Percentiles rank a stretch among this genome's conserved stretches.
Evolutionary conservation across 1,140 invertebrate species (phyloP).

Genomic region (Cephus cinctus): DNA sequence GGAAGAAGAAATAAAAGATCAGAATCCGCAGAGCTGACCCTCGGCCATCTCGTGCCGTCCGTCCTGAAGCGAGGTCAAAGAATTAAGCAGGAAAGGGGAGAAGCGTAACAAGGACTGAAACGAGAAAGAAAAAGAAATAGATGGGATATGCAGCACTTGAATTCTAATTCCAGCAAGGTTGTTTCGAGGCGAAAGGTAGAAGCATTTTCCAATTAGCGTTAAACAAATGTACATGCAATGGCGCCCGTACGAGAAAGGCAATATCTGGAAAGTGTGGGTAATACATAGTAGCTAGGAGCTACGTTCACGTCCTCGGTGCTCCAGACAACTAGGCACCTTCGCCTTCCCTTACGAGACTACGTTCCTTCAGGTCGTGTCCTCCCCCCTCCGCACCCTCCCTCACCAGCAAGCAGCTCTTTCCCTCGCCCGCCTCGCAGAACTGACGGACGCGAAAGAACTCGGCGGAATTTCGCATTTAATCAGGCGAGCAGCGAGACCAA

Average conservation of each 20-base stretch:
- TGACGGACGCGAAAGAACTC: slow-evolving; percentile 34
- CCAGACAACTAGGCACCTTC: too few species aligned
- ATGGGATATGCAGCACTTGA: slow-evolving; percentile 4
- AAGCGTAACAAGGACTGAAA: slow-evolving; percentile 1
- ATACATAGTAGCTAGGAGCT: too few species aligned
- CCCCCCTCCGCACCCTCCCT: too few species aligned
- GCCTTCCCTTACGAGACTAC: too few species aligned
- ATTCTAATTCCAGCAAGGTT: slow-evolving; percentile 13
- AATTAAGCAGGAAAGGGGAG: slow-evolving; percentile 15
- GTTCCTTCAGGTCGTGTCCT: too few species aligned
- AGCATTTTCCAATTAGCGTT: slow-evolving; percentile 43
- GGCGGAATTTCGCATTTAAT: slow-evolving; percentile 45
- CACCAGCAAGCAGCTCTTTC: too few species aligned
- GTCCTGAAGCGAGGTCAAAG: slow-evolving; percentile 8
- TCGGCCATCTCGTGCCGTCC: neutral
- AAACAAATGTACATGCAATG: slow-evolving; percentile 35
- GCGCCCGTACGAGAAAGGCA: slow-evolving; percentile 25
- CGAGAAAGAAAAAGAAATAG: neutral
- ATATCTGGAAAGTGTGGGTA: slow-evolving; percentile 33
- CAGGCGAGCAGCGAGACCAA: slow-evolving; percentile 32
- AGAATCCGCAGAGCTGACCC: too few species aligned
- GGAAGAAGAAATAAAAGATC: slow-evolving; percentile 8
- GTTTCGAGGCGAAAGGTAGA: slow-evolving; percentile 20
- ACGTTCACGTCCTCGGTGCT: too few species aligned
- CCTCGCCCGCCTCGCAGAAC: too few species aligned